Base-by-base conservation (phyloP, 2,888 invertebrate genomes). In the Bursaphelenchus okinawaensis region DNA sequence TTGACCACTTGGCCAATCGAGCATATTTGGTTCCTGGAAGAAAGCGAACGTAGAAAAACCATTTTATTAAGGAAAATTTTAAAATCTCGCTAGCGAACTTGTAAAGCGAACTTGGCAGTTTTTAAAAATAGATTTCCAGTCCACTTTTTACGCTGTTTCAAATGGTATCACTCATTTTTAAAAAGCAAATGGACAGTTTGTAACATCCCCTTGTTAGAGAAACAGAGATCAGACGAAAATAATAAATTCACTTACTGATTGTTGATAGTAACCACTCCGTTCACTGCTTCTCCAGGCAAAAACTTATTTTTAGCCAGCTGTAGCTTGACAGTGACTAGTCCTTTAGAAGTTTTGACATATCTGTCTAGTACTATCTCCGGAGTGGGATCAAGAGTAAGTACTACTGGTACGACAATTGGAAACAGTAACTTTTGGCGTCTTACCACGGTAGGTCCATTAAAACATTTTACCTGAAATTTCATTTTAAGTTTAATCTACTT, bases 381-480 rank as follows among this genome's bases (percentile, higher is more conserved):
- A n/a, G 12, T 4, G 40, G 40, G 40, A 16, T 40, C 16, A 12
- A 40, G n/a, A 4, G 40, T 40, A 19, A 59, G 50, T n/a, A 59
- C 51, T 20, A n/a, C 22, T 8, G 22, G 65, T 23, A 63, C 66
- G 26, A 70, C 70, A 12, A 70, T 58, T 0, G 70, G 68, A 27
- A 70, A 70, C 1, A 70, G 61, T 7, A 68, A 26, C 64, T 70
- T 70, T 52, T 68, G 52, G n/a, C 71, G 62, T n/a, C 68, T 52
- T 7, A 57, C 58, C 4, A 54, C 52, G 22, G 16, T 19, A n/a
- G 67, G 57, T 23, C 54, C 55, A 20, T 70, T 70, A 16, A 52
- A 59, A 7, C 64, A 71, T 57, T 71, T 55, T 0, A 68, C 22
- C 67, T 67, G 24, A 26, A 67, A n/a, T 20, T 4, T 40, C 3